A percentile compares a stretch with the other conserved stretches of the same genome.
Conservation (phyloP, 2,113 vertebrate genomes). For the Gymnorhina tibicen region DNA sequence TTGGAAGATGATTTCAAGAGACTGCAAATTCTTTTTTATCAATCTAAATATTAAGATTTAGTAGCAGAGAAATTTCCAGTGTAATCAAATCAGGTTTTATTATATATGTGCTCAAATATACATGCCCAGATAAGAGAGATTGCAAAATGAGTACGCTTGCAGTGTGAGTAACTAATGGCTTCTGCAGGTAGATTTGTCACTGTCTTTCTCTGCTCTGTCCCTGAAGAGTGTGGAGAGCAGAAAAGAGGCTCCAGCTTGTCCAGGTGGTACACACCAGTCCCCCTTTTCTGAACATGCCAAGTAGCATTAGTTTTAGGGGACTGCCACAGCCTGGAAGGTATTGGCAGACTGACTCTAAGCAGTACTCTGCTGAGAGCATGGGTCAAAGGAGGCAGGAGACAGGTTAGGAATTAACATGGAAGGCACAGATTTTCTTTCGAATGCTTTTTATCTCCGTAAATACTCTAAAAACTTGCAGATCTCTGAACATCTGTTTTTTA, state of each 20-base stretch:
- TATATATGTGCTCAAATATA: background rate
- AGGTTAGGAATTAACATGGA: background rate
- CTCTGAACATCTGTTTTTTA: background rate
- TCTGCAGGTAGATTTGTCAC: background rate
- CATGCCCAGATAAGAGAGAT: background rate
- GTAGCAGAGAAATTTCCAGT: background rate
- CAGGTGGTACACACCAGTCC: accelerated
- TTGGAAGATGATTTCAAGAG: background rate
- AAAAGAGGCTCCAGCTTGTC: background rate
- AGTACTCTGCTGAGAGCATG: background rate
- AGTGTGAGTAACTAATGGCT: background rate
- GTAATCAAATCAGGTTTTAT: background rate
- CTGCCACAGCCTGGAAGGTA: background rate
- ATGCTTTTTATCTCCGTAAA: background rate
- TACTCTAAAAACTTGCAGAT: background rate
- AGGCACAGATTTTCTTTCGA: background rate
- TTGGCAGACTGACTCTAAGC: background rate
- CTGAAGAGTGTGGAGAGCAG: background rate
- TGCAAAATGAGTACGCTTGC: background rate
- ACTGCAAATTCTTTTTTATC: background rate
- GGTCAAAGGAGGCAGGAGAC: background rate
- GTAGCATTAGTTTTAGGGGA: background rate
- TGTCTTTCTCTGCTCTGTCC: background rate
- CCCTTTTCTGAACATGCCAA: background rate
- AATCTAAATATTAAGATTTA: background rate